Base-by-base conservation (phyloP, 1,140 invertebrate species). In the Choristoneura fumiferana region DNA sequence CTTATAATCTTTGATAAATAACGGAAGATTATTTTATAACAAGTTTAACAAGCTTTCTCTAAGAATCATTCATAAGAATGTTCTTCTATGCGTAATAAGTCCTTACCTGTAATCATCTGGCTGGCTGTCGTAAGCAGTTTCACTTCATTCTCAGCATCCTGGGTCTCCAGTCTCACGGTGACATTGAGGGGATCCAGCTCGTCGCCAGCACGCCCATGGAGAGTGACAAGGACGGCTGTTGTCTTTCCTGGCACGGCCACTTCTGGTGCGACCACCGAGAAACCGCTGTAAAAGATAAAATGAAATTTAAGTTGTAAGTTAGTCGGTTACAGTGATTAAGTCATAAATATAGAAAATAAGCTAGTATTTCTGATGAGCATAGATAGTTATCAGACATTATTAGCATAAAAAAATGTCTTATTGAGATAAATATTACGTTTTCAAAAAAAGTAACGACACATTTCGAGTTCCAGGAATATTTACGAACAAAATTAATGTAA, bases 251-350 rank as follows among this genome's bases (percentile, higher is more conserved):
- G 92, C 6, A 92, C 92, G 2, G 91, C 92, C 9, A 92, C 83
- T 71, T 92, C 91, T 1, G 92, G 92, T 8, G 91, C 91, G 40
- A 92, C 92, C 12, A 93, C 91, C 22, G 92, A 92, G 72, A 92
- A 91, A 3, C 91, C 92, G 8, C 92, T 92, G 87, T 14, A 78
- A 85, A 80, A 53, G 75, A 74, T 70, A 64, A 57, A 55, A 43
- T 57, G 1, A 78, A 79, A 76, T 68, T 74, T 57, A 4, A 13
- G n/a, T 54, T 65, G 45, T 58, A 69, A 61, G 53, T 54, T 54
- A 60, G 56, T 56, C 54, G 62, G 64, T 73, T 85, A 78, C 80
- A 81, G 64, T 81, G 73, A 34, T 34, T 34, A 34, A 34, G 4
- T 4, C 33, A 34, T 5, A 34, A 9, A 5, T 9, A 5, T 5